These are phyloP conservation scores for Tiliacea aurago DNA, from an alignment of 2,888 invertebrate genomes.

Conservation along the genomic window DNA sequence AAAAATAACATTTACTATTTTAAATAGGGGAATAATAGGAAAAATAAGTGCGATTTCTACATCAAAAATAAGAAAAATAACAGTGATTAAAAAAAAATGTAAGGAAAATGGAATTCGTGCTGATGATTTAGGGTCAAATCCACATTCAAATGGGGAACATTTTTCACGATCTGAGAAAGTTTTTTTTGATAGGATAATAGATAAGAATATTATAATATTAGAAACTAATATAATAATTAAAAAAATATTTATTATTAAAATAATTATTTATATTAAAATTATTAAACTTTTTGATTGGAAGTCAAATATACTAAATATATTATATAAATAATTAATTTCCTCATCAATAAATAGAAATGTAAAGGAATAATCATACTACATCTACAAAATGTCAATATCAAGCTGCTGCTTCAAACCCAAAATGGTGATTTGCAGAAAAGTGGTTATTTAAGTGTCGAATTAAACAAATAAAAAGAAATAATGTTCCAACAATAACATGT, in stretches of 20 bases:
- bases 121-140: conserved; percentile 82
- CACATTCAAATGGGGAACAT: conserved; percentile 91
- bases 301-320: conserved; percentile 93
- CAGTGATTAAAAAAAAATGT: conserved; percentile 92
- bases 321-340: conserved; percentile 91
- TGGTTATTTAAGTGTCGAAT: conserved; percentile 78
- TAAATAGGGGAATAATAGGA: conserved; percentile 88
- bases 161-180: conserved; percentile 91
- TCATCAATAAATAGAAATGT: conserved; percentile 93
- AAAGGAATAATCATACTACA: conserved; percentile 82
- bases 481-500: conserved; percentile 92
- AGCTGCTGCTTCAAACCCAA: conserved; percentile 72
- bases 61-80: conserved; percentile 94
- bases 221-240: conserved; percentile 82
- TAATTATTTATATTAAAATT: conserved; percentile 91
- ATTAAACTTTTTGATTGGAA: conserved; percentile 93
- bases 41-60: conserved; percentile 92
- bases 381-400: conserved; percentile 86
- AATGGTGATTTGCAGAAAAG: conserved; percentile 69
- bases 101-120: conserved; percentile 83
- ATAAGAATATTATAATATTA: conserved; percentile 87
- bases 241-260: conserved; percentile 77
- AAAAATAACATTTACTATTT: conserved; percentile 74
- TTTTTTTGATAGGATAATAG: conserved; percentile 91
- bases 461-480: conserved; percentile 77